These are phyloP conservation scores for Picathartes gymnocephalus DNA, from an alignment of 2,113 vertebrate genomes.

Conservation along the genomic window DNA sequence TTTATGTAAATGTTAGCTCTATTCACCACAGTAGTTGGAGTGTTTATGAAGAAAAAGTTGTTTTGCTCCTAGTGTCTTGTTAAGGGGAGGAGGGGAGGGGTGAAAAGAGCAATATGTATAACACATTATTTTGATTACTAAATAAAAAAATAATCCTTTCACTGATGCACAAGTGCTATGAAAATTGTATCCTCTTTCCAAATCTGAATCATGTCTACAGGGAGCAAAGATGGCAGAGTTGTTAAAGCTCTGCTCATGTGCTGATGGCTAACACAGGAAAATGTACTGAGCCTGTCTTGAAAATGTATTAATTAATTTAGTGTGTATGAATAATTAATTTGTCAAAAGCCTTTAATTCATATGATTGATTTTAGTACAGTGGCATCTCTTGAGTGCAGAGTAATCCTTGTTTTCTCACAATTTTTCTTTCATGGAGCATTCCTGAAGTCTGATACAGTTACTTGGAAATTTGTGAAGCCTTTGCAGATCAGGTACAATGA, in stretches of 20 bases:
- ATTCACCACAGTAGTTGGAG: conserved; percentile 71
- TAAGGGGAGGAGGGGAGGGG: too few relatives aligned
- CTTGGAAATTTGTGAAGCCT: conserved; percentile 32
- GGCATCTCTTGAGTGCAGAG: conserved; percentile 36
- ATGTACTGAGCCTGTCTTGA: background rate
- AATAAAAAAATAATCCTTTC: background rate
- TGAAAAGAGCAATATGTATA: background rate
- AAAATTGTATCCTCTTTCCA: background rate
- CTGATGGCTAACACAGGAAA: background rate
- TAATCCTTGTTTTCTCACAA: conserved; percentile 43
- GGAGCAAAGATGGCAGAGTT: conserved; percentile 4
- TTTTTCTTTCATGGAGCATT: conserved; percentile 43
- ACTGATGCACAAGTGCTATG: background rate
- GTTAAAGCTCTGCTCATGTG: background rate
- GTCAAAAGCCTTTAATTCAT: conserved; percentile 75
- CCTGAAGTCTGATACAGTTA: background rate
- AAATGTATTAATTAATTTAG: conserved; percentile 76
- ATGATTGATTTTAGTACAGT: conserved; percentile 72
- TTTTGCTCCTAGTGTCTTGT: conserved; percentile 18
- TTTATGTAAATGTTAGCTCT: conserved; percentile 88
- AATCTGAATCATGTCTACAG: conserved; percentile 15
- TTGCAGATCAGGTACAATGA: conserved; percentile 40
- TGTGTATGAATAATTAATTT: conserved; percentile 79
- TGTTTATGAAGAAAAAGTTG: conserved; percentile 67
- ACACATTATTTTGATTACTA: background rate